Conservation (phyloP, 2,113 vertebrate species). For the Melanocharis versteri region DNA sequence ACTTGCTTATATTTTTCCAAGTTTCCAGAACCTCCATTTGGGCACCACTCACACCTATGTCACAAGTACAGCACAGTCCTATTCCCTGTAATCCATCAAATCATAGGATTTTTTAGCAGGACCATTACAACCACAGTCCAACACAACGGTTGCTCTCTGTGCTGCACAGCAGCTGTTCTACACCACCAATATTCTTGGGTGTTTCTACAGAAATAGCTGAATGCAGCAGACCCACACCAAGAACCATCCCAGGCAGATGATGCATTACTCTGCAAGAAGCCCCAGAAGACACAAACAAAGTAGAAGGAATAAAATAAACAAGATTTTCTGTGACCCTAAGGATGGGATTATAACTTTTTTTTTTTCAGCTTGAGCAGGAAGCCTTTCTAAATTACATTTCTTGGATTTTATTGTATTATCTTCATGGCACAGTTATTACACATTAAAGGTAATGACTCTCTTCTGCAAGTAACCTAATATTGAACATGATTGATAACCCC, state of each 20-base stretch:
- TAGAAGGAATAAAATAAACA: constrained; percentile 46
- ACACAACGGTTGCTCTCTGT: background rate
- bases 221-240: background rate
- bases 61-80: background rate
- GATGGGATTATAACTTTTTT: constrained; percentile 66
- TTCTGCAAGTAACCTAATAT: constrained; percentile 73
- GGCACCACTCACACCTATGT: background rate
- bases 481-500: constrained; percentile 66
- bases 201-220: background rate
- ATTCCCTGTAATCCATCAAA: background rate
- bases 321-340: constrained; percentile 53
- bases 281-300: constrained; percentile 50
- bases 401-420: constrained; percentile 74
- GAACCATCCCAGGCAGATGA: background rate
- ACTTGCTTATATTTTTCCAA: background rate
- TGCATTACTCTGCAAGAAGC: background rate
- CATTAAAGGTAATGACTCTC: constrained; percentile 76
- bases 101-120: background rate
- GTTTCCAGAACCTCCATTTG: background rate
- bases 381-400: constrained; percentile 74
- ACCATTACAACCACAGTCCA: background rate
- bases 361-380: constrained; percentile 57
- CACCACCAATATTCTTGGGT: background rate
- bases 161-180: background rate
- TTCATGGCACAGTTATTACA: constrained; percentile 75